These are phyloP conservation scores for Amblyopsis rosae DNA, from an alignment of 2,113 vertebrate species.

Conservation along the genomic window DNA sequence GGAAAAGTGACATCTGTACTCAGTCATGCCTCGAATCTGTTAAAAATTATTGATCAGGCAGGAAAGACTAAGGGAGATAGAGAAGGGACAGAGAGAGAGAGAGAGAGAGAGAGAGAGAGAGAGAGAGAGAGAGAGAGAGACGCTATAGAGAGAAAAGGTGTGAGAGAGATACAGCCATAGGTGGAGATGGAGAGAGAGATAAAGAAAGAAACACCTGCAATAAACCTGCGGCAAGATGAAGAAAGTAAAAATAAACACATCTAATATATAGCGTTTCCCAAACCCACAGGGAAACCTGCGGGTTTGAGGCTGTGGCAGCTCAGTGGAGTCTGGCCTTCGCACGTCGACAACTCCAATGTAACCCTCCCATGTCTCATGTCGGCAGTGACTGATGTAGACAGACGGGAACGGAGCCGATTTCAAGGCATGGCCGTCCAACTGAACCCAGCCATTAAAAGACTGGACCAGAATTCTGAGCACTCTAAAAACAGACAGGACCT, in stretches of 20 bases:
- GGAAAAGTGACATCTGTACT: slow-evolving; percentile 54
- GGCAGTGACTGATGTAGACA: slow-evolving; percentile 50
- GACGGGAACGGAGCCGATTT: slow-evolving; percentile 36
- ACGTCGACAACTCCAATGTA: slow-evolving; percentile 23
- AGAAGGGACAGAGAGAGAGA: slow-evolving; percentile 19
- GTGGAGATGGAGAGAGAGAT: slow-evolving; percentile 5
- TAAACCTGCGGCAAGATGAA: slow-evolving; percentile 27
- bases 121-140: slow-evolving; percentile 4
- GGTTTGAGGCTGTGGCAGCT: slow-evolving; percentile 1
- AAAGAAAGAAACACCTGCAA: slow-evolving; percentile 28
- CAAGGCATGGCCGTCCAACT: slow-evolving; percentile 16
- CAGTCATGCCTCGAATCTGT: slow-evolving; percentile 69
- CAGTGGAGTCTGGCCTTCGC: slow-evolving; percentile 14
- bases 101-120: slow-evolving; percentile 2
- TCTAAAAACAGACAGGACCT: slow-evolving; percentile 25
- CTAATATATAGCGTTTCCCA: slow-evolving; percentile 25
- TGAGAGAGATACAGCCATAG: slow-evolving; percentile 3
- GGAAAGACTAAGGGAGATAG: slow-evolving; percentile 18
- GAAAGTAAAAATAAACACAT: background rate
- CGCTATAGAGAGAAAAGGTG: background rate
- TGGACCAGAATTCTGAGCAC: slow-evolving; percentile 34
- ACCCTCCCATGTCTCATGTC: slow-evolving; percentile 40
- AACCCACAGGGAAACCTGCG: background rate
- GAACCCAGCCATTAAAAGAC: slow-evolving; percentile 31
- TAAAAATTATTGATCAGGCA: slow-evolving; percentile 64